Evolutionary conservation across 2,113 vertebrate species (phyloP), one percentile per base, ranked within the genome.

Genomic region (Silurus glanis): DNA sequence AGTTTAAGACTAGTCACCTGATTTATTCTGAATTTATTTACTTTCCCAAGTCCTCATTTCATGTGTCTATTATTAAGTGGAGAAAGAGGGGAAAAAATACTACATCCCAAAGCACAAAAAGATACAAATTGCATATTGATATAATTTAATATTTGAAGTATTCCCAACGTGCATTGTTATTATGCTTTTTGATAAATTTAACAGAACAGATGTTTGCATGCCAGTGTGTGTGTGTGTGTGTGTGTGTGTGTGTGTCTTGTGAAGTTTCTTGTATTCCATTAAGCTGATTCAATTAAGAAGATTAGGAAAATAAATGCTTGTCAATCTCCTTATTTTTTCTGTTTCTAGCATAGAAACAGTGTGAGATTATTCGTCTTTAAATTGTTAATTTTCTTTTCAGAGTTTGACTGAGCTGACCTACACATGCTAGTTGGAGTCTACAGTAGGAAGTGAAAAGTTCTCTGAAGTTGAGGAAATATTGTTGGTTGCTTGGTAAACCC

Each of bases 241-340:
- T 2, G 25, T 49, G 49, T 49, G 9, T 23, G 49, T 10, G n/a
- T 82, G 23, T 75, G 55, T 47, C 16, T 45, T 51, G 4, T 59
- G 74, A 25, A 51, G 2, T 64, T 78, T 85, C 37, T 61, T 84
- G 0, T 59, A 9, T 47, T 51, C 14, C 28, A 47, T 84, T 62
- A 84, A 66, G 83, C 72, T 85, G 58, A 64, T 78, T 85, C 66
- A 64, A 64, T 12, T 79, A 53, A 66, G 56, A 12, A 84, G 84
- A 78, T 85, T 66, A 67, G 19, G 23, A 7, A 67, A 67, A 55
- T 37, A 55, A 25, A 13, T 76, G 19, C 74, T 55, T 67, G 83
- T 66, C 83, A 64, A 47, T 51, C 21, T n/a, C 51, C 53, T 84
- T 59, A 1, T 6, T 61, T 72, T 83, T 45, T 25, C 49, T 16